Percentiles rank a stretch among this genome's conserved stretches.
phyloP scores from a whole-genome alignment of 2,888 invertebrate genomes.

The Furcula furcula region DNA sequence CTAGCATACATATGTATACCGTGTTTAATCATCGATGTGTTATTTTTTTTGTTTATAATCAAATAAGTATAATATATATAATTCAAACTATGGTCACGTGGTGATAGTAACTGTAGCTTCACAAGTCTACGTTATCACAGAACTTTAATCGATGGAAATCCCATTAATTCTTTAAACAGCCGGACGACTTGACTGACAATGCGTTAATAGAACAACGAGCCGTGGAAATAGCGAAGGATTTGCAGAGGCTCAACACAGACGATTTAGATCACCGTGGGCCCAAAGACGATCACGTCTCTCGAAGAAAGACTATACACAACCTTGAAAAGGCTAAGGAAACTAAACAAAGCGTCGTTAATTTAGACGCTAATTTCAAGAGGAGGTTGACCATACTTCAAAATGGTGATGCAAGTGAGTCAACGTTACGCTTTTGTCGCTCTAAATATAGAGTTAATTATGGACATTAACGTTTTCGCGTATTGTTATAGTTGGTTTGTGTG shows the following conservation, averaged over 20 bases:
- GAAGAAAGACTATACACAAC: slow-evolving; percentile 93
- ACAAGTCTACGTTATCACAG: no score
- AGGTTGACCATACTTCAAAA: slow-evolving; percentile 91
- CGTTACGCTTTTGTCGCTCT: no score
- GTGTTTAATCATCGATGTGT: no score
- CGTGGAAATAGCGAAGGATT: slow-evolving; percentile 93
- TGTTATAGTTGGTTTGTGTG: no score
- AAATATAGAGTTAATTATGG: no score
- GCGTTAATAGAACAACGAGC: slow-evolving; percentile 93
- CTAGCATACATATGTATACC: no score
- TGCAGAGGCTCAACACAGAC: slow-evolving; percentile 92
- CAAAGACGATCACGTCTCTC: slow-evolving; percentile 89
- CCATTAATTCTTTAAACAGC: slow-evolving; percentile 67
- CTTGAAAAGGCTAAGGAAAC: slow-evolving; percentile 91
- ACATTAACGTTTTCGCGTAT: no score
- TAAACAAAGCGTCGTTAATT: slow-evolving; percentile 91
- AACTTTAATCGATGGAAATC: no score
- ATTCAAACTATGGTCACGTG: no score
- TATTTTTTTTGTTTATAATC: no score
- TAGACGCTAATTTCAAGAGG: slow-evolving; percentile 97
- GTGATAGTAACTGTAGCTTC: no score
- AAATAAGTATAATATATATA: no score
- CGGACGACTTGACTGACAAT: slow-evolving; percentile 91
- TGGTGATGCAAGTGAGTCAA: slow-evolving; percentile 80
- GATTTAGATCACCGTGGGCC: slow-evolving; percentile 87